Base-by-base conservation (phyloP, 1,140 invertebrate species). In the Radopholus similis region DNA sequence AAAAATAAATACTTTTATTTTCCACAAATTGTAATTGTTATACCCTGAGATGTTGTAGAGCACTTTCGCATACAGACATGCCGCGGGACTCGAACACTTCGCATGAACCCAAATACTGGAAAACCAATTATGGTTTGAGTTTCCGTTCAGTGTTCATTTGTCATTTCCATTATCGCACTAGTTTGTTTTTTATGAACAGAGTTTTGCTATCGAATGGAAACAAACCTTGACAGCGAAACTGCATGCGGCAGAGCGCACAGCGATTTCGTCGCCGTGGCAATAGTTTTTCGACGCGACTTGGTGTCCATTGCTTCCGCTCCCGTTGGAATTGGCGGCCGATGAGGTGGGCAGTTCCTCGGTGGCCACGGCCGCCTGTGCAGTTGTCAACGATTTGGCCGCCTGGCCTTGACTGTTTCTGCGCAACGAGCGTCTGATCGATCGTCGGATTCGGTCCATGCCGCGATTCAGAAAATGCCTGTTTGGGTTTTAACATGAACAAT, bases 11-110 rank as follows among this genome's bases (percentile, higher is more conserved):
- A 54, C 11, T 58, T 1, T 74, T 18, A 30, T 44, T 13, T 47
- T 49, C 38, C 26, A 73, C 54, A 15, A 28, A 81, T n/a, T n/a
- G n/a, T n/a, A n/a, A n/a, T n/a, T n/a, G n/a, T n/a, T n/a, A n/a
- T n/a, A n/a, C 80, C 40, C 84, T 82, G 2, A 86, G 76, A 30
- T 80, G 90, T 87, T 95, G 97, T 38, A 98, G 87, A 23, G 95
- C 95, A 84, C 96, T 93, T 85, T 99, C 96, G 86, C 96, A 99
- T 38, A 98, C 92, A 85, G 95, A 91, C 93, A 98, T 97, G 21
- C 96, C 95, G 78, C 95, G 87, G 0, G 94, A 97, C 85, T 98
- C 95, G 84, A 93, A 97, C 2, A 99, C 96, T 86, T 99, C 95
- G 1, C 97, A 92, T 85, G 93, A 95, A 70, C 96, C 96, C 77